Conservation (phyloP, 2,888 invertebrate genomes). For the Stenolophus ochropezus region DNA sequence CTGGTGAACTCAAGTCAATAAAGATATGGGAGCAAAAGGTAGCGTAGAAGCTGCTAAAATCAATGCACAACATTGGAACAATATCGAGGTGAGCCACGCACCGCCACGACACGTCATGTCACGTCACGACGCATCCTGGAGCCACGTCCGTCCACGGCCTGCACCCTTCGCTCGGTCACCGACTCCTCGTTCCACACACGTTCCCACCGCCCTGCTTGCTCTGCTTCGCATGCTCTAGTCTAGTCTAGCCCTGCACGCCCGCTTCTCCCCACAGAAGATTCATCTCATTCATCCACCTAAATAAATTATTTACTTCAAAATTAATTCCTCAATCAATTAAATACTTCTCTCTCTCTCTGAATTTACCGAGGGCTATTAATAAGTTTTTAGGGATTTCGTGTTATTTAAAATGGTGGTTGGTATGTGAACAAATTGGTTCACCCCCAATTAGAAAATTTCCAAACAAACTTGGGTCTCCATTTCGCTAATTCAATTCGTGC, state of each 20-base stretch:
- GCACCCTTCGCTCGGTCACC: slow-evolving; percentile 23
- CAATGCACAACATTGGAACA: slow-evolving; percentile 88
- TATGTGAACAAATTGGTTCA: not conserved
- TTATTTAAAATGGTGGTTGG: not conserved
- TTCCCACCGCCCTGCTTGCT: too few relatives aligned
- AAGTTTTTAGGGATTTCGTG: too few relatives aligned
- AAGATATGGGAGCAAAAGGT: slow-evolving; percentile 86
- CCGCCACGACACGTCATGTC: slow-evolving; percentile 46
- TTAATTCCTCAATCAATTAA: not conserved
- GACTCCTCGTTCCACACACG: not conserved
- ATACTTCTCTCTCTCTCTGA: too few relatives aligned
- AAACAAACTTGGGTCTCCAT: slow-evolving; percentile 26
- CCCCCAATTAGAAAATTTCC: slow-evolving; percentile 20
- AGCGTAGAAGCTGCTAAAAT: slow-evolving; percentile 88
- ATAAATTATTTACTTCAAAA: not conserved
- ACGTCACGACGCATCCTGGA: slow-evolving; percentile 36
- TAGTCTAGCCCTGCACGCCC: not conserved
- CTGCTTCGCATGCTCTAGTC: not conserved
- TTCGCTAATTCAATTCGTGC: slow-evolving; percentile 25
- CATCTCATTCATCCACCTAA: not conserved
- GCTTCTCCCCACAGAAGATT: not conserved
- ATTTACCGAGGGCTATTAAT: too few relatives aligned
- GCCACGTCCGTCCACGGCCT: slow-evolving; percentile 38
- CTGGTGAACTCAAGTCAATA: slow-evolving; percentile 56
- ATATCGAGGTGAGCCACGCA: slow-evolving; percentile 81